phyloP scores from a whole-genome alignment of 2,888 invertebrate species.

The Buathra laborator region DNA sequence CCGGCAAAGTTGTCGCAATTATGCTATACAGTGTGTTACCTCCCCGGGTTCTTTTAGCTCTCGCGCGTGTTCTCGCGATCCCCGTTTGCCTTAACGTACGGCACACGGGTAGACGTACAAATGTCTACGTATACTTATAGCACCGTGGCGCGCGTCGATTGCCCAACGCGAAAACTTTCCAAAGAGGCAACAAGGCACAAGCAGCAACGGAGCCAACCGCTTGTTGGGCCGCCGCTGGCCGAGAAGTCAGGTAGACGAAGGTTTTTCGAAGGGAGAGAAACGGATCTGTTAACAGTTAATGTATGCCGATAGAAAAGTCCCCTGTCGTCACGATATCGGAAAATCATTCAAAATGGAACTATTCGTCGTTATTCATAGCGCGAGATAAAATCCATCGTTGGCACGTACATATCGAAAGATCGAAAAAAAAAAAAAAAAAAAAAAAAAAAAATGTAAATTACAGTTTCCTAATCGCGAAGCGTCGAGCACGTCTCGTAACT shows the following conservation, averaged over 20 bases:
- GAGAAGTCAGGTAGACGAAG: conserved; percentile 34
- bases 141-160: conserved; percentile 60
- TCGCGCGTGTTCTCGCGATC: conserved; percentile 46
- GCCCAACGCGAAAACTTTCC: conserved; percentile 69
- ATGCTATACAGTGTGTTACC: conserved; percentile 57
- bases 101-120: conserved; percentile 44
- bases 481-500: conserved; percentile 65
- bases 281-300: neutral
- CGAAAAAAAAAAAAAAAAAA: neutral
- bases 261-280: conserved; percentile 40
- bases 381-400: neutral
- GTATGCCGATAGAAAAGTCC: conserved; percentile 1
- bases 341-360: neutral
- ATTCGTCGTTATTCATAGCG: neutral
- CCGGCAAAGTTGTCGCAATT: conserved; percentile 77
- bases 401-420: too few relatives aligned
- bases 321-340: neutral
- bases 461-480: neutral
- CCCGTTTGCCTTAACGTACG: conserved; percentile 28
- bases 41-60: conserved; percentile 59
- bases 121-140: conserved; percentile 37
- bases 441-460: neutral
- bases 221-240: conserved; percentile 24
- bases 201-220: conserved; percentile 20
- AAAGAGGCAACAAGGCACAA: conserved; percentile 65